phyloP scores from a whole-genome alignment of 2,888 invertebrate genomes.

The Julus scandinavius region DNA sequence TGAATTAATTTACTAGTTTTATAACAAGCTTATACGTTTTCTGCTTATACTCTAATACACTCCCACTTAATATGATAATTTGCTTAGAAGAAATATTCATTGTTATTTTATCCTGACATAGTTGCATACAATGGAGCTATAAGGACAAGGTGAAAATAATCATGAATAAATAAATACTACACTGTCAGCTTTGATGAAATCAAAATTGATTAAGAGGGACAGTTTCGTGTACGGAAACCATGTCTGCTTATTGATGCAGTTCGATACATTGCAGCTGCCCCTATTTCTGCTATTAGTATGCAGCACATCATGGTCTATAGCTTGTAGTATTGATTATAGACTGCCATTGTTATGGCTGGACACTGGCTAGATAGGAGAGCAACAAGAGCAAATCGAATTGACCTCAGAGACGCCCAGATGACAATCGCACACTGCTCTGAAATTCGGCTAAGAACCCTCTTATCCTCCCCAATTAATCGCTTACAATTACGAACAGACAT shows the following conservation, averaged over 20 bases:
- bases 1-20: too few species aligned
- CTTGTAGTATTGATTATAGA: neutral
- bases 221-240: neutral
- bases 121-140: too few species aligned
- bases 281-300: neutral
- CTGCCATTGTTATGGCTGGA: neutral
- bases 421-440: neutral
- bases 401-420: slow-evolving; percentile 24
- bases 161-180: too few species aligned
- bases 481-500: neutral
- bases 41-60: too few species aligned
- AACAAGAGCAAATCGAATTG: neutral
- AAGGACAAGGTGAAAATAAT: too few species aligned
- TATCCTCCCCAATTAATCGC: neutral
- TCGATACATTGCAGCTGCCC: neutral
- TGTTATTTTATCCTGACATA: too few species aligned
- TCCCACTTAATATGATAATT: too few species aligned
- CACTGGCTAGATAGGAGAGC: neutral
- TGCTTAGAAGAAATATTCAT: too few species aligned
- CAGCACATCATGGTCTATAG: neutral
- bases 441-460: slow-evolving; percentile 18
- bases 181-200: neutral
- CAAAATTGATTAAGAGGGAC: neutral
- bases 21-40: too few species aligned
- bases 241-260: neutral